Evolutionary conservation across 35 echinoderm and acorn worm genomes (phyloP).

Genomic region (Nesometra sesokonis): DNA sequence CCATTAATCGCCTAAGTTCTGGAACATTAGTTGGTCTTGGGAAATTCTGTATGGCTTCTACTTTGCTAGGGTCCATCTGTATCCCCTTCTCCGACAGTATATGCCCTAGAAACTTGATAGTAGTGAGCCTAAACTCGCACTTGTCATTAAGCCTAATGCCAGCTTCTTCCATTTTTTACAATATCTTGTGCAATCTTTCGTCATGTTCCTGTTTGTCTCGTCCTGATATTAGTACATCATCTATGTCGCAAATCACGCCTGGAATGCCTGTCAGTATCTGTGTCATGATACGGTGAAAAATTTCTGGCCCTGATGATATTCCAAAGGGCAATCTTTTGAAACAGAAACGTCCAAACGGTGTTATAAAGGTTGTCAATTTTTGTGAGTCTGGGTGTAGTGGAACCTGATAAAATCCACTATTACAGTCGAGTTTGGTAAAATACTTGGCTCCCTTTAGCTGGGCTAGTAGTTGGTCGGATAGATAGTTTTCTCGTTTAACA

Average conservation of each 20-base stretch:
- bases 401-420: constrained; percentile 38
- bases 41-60: constrained; percentile 2
- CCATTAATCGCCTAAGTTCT: constrained; percentile 3
- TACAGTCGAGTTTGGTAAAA: constrained; percentile 32
- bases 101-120: constrained; percentile 7
- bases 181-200: neutral
- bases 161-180: neutral
- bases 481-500: constrained; percentile 23
- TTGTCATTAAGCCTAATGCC: neutral
- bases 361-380: constrained; percentile 37
- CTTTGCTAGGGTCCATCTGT: constrained; percentile 4
- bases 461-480: constrained; percentile 23
- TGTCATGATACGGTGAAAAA: constrained; percentile 42
- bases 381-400: neutral
- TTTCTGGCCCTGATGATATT: constrained; percentile 45
- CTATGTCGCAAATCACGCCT: neutral
- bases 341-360: constrained; percentile 38
- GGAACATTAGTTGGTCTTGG: neutral
- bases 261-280: constrained; percentile 36
- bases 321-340: constrained; percentile 60
- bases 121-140: neutral
- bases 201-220: neutral
- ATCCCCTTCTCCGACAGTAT: constrained; percentile 6
- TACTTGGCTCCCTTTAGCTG: constrained; percentile 21
- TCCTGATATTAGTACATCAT: neutral